Evolutionary conservation across 64 coral and sea anemone species (phyloP).

Genomic region (Orbicella faveolata): DNA sequence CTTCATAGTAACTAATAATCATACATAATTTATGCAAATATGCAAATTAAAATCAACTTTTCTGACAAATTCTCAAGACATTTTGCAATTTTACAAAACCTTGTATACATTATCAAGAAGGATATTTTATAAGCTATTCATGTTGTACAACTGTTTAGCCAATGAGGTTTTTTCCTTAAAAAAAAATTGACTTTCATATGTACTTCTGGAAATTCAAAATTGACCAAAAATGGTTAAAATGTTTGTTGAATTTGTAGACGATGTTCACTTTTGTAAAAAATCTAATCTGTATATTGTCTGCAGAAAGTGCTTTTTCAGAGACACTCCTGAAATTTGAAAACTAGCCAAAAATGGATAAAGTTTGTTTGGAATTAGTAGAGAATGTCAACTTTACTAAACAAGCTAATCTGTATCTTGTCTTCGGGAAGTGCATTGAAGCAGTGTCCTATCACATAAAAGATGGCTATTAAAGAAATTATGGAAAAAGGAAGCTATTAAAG

Average conservation of each 20-base stretch:
- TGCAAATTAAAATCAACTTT: not conserved
- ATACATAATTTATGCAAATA: conserved; percentile 33
- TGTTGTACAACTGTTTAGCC: not conserved
- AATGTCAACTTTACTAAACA: conserved; percentile 13
- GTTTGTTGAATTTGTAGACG: no score
- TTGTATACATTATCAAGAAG: conserved; percentile 9
- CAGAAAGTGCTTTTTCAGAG: not conserved
- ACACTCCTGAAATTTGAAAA: not conserved
- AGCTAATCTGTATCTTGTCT: conserved; percentile 5
- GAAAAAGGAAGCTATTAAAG: not conserved
- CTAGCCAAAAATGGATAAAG: conserved; percentile 2
- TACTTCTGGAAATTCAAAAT: no score
- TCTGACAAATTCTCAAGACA: not conserved
- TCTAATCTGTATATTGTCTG: no score
- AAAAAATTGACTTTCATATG: no score
- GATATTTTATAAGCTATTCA: conserved; percentile 8
- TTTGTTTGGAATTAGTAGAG: not conserved
- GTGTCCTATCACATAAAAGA: not conserved
- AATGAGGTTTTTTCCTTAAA: no score
- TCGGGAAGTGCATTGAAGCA: conserved; percentile 5
- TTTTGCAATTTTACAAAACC: no score
- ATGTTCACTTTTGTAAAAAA: no score
- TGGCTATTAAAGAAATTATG: not conserved
- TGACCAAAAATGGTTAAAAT: no score
- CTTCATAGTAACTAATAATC: conserved; percentile 20